Evolutionary conservation across 2,797 vertebrate genomes (phyloP).

Genomic region (Aulostomus chinensis): DNA sequence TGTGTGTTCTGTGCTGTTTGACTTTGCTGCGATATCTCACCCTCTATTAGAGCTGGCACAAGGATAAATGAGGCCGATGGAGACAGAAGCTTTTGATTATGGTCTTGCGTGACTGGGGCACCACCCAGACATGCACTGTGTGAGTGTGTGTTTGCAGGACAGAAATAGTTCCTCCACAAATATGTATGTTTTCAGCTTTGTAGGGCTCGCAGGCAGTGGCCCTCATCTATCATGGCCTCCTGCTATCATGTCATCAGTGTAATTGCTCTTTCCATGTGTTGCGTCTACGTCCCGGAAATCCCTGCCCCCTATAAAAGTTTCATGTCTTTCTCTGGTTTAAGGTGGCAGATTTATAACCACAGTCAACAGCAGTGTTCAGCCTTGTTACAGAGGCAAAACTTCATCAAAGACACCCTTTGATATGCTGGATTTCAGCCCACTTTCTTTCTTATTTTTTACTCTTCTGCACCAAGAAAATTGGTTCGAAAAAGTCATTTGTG

Average conservation of each 20-base stretch:
- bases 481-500: too few relatives aligned
- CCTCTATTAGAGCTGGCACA: slow-evolving; percentile 38
- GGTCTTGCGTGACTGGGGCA: slow-evolving; percentile 45
- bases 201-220: slow-evolving; percentile 33
- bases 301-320: slow-evolving; percentile 64
- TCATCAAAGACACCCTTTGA: slow-evolving; percentile 13
- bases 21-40: slow-evolving; percentile 53
- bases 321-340: slow-evolving; percentile 48
- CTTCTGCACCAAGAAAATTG: too few relatives aligned
- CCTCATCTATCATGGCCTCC: slow-evolving; percentile 46
- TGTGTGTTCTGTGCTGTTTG: slow-evolving; percentile 17
- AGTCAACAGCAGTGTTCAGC: slow-evolving; percentile 8
- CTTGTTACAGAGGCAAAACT: slow-evolving; percentile 25
- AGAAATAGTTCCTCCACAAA: slow-evolving; percentile 56
- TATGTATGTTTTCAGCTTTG: slow-evolving; percentile 53
- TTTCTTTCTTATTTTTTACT: too few relatives aligned
- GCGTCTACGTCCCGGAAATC: slow-evolving; percentile 51
- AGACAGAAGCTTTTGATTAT: slow-evolving; percentile 65
- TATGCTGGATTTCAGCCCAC: too few relatives aligned
- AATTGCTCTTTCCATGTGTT: slow-evolving; percentile 43
- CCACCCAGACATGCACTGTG: slow-evolving; percentile 43
- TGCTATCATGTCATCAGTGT: slow-evolving; percentile 52
- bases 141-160: slow-evolving; percentile 16
- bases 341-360: slow-evolving; percentile 37
- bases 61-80: slow-evolving; percentile 53